Evolutionary conservation across 2,113 vertebrate genomes (phyloP).

Genomic region (Anhinga anhinga): DNA sequence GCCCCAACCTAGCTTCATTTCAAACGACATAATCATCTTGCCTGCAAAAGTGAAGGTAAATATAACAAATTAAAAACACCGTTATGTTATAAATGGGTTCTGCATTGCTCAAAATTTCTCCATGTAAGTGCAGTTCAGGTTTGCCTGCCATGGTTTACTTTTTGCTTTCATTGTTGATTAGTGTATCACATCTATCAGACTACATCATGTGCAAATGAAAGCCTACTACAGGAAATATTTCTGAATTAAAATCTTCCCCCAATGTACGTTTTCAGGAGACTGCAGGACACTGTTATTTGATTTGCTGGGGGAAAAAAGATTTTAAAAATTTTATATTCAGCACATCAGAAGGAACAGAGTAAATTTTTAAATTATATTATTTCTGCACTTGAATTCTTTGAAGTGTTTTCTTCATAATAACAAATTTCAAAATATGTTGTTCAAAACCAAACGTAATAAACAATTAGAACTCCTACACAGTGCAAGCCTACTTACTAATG

Average conservation of each 20-base stretch:
- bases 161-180: not conserved
- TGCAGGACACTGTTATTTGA: not conserved
- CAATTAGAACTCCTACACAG: not conserved
- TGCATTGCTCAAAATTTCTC: not conserved
- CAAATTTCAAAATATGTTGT: not conserved
- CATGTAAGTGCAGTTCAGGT: not conserved
- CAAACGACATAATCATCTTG: constrained; percentile 99
- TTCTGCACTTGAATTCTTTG: not conserved
- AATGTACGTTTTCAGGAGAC: not conserved
- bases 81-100: not conserved
- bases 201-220: not conserved
- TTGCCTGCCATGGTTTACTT: not conserved
- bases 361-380: not conserved
- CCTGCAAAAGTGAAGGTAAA: constrained; percentile 72
- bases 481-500: not conserved
- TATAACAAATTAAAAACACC: not conserved
- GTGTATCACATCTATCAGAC: not conserved
- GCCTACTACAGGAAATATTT: not conserved
- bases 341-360: not conserved
- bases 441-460: not conserved
- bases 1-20: constrained; percentile 99
- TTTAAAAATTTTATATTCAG: not conserved
- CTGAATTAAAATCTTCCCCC: not conserved
- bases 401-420: not conserved
- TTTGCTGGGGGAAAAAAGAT: too few species aligned